A percentile compares a stretch with the other conserved stretches of the same genome.
Evolutionary conservation across 2,888 invertebrate genomes (phyloP).

Genomic region (Euphydryas editha): DNA sequence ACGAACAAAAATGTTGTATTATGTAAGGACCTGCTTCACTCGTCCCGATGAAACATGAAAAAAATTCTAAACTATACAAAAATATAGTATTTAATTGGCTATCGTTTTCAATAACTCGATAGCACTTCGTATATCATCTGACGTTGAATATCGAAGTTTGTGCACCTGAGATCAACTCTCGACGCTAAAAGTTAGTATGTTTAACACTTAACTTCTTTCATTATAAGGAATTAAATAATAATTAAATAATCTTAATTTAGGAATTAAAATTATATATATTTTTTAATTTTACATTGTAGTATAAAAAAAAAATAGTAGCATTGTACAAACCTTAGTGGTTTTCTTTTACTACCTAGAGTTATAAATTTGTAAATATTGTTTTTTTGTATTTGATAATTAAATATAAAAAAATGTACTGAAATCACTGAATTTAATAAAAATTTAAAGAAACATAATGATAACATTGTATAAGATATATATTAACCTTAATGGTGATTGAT

Average conservation of each 20-base stretch:
- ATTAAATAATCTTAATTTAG: background rate
- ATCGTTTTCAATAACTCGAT: conserved; percentile 26
- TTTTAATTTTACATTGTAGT: too few species aligned
- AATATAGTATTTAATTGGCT: conserved; percentile 16
- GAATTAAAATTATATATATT: too few species aligned
- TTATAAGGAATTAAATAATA: conserved; percentile 2
- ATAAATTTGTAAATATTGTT: too few species aligned
- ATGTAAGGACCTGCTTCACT: conserved; percentile 11
- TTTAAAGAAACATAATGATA: too few species aligned
- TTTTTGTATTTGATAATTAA: too few species aligned
- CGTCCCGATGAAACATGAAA: conserved; percentile 3
- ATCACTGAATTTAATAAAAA: too few species aligned
- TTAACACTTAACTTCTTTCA: background rate
- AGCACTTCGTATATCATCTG: conserved; percentile 13
- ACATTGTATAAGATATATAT: too few species aligned
- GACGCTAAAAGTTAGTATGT: conserved; percentile 20
- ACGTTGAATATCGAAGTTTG: conserved; percentile 20
- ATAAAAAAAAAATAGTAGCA: too few species aligned
- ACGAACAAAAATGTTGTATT: conserved; percentile 8
- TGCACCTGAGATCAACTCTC: conserved; percentile 24
- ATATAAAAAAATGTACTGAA: too few species aligned
- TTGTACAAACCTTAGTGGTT: too few species aligned
- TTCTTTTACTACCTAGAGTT: too few species aligned
- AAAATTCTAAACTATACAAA: conserved; percentile 10
- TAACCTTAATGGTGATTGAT: too few species aligned